These are phyloP conservation scores for Pachyuromys duprasi DNA, from an alignment of 2,797 vertebrate genomes.

Conservation along the genomic window DNA sequence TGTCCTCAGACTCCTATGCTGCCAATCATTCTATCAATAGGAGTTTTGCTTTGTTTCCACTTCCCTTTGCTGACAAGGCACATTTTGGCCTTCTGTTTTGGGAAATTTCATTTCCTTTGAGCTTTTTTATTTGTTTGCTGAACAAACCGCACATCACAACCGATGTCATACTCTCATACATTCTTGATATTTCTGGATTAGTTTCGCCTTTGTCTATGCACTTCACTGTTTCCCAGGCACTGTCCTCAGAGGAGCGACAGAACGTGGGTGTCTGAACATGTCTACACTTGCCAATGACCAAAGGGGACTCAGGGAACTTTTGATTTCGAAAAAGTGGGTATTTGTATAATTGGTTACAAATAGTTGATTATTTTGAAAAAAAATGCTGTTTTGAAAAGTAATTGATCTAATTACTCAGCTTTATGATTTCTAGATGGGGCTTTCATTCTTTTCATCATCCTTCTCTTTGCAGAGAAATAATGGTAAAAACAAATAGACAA, in stretches of 20 bases:
- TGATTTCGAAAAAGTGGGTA: background rate
- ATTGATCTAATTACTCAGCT: constrained; percentile 25
- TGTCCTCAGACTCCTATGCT: background rate
- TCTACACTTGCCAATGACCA: constrained; percentile 50
- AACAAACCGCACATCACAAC: constrained; percentile 61
- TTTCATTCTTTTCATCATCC: constrained; percentile 20
- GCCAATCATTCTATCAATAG: constrained; percentile 45
- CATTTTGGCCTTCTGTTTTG: constrained; percentile 55
- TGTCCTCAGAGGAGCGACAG: constrained; percentile 37
- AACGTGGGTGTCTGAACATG: constrained; percentile 46
- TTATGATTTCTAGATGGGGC: background rate
- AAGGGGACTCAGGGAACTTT: constrained; percentile 42
- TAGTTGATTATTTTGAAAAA: constrained; percentile 65
- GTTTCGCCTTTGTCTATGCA: constrained; percentile 45
- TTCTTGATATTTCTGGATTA: constrained; percentile 65
- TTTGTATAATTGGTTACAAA: constrained; percentile 47
- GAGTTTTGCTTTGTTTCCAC: constrained; percentile 48
- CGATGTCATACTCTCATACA: constrained; percentile 66
- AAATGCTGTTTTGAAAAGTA: background rate
- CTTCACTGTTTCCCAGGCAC: constrained; percentile 45
- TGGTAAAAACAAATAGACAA: constrained; percentile 5
- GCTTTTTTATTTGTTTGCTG: constrained; percentile 60
- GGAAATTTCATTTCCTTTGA: constrained; percentile 74
- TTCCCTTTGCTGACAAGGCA: constrained; percentile 41
- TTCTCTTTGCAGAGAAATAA: background rate